These are phyloP conservation scores for Achlya flavicornis DNA, from an alignment of 2,888 invertebrate genomes.

Conservation along the genomic window DNA sequence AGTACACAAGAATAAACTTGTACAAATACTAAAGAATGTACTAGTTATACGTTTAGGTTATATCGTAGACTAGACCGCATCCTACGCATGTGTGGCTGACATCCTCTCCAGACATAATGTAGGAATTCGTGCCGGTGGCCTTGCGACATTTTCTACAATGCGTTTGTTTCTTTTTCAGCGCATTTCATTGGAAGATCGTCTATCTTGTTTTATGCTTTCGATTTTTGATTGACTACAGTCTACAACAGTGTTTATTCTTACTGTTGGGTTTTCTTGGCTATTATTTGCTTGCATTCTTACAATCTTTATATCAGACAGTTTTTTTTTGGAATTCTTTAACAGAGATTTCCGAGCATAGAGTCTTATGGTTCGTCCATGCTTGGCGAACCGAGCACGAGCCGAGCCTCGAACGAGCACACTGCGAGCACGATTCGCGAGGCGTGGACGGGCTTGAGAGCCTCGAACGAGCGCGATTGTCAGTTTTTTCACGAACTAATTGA, in stretches of 20 bases:
- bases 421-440: too few species aligned
- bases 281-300: not conserved
- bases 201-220: not conserved
- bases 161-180: not conserved
- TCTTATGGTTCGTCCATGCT: too few species aligned
- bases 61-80: constrained; percentile 13
- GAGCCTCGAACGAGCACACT: too few species aligned
- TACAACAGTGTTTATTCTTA: too few species aligned
- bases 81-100: constrained; percentile 16
- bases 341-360: too few species aligned
- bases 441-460: too few species aligned
- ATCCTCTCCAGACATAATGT: constrained; percentile 17
- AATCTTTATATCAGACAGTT: too few species aligned
- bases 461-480: too few species aligned
- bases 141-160: constrained; percentile 10
- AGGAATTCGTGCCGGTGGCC: constrained; percentile 17
- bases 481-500: too few species aligned
- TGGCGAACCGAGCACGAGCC: too few species aligned
- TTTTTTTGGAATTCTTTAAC: too few species aligned
- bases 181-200: not conserved
- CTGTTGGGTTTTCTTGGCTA: not conserved
- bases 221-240: not conserved
- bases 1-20: not conserved
- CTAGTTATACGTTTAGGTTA: not conserved
- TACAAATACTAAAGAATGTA: not conserved